Evolutionary conservation across 37 sponge, comb jelly and placozoan species (phyloP), one percentile per base, ranked within the genome.

Genomic region (Hexactinellida sp.): DNA sequence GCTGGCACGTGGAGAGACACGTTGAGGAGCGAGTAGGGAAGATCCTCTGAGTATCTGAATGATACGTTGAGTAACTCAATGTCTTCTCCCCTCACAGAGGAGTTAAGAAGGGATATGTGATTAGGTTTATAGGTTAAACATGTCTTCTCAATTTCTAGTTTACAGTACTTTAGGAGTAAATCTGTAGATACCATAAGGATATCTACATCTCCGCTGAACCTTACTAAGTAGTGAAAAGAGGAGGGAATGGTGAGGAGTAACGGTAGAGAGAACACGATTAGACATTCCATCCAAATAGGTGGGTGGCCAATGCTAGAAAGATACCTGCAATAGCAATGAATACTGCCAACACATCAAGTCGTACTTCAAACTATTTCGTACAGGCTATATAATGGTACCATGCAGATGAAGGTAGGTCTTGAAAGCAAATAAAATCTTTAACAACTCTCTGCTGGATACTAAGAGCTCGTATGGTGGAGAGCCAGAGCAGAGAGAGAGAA

Each of bases 381-480:
- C 52, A 47, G 16, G 52, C 9, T 16, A 47, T 47, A 47, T 47
- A 47, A 47, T 47, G 52, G 16, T 47, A 47, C 52, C 52, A 47
- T 47, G 52, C 16, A 47, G 13, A 47, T 19, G 52, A 9, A 47
- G 9, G 52, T 47, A 19, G 52, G 16, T 47, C 52, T 47, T 47
- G 52, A 19, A 47, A 47, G 13, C 9, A 16, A 47, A 19, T 9
- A 9, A 47, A 19, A 47, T 87, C 89, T 39, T 28, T n/a, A 23
- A 88, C 83, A 28, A 90, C 84, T 28, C 36, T 28, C 21, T 37
- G n/a, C 28, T n/a, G 28, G 24, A 51, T 38, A 28, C 85, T 34
- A 38, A 88, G 88, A 16, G 88, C 90, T 39, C 90, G 88, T n/a
- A 90, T 88, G 37, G 83, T 90, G 38, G 87, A 25, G 47, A 86